Evolutionary conservation across 2,113 vertebrate species (phyloP).

Genomic region (Phocoena phocoena): DNA sequence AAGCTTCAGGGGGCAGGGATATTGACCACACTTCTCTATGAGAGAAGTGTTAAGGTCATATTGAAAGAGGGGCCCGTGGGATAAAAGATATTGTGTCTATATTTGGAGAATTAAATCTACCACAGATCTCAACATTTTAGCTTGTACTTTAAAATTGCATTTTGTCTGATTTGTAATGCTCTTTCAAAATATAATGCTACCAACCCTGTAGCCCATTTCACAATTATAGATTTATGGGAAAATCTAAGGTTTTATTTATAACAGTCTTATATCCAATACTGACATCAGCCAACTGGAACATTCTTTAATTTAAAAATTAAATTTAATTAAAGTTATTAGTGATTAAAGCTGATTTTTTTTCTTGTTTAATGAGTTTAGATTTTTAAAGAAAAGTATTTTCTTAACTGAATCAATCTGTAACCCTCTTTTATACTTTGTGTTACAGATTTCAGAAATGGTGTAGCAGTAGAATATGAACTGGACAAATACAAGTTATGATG

Average conservation of each 20-base stretch:
- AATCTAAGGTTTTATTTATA: slow-evolving; percentile 4
- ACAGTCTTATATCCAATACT: background rate
- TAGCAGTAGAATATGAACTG: background rate
- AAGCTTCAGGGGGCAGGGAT: background rate
- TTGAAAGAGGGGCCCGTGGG: background rate
- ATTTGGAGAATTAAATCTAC: background rate
- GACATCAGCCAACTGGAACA: background rate
- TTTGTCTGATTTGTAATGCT: slow-evolving; percentile 12
- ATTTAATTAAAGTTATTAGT: background rate
- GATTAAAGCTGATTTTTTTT: background rate
- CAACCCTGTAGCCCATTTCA: background rate
- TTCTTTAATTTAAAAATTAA: background rate
- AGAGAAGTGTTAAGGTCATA: background rate
- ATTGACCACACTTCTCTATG: background rate
- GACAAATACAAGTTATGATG: background rate
- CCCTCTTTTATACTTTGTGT: background rate
- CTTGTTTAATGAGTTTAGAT: background rate
- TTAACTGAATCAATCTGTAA: background rate
- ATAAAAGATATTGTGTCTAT: background rate
- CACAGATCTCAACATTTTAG: background rate
- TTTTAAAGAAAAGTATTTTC: background rate
- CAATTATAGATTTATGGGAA: background rate
- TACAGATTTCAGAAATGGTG: background rate
- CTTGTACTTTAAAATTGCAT: slow-evolving; percentile 13
- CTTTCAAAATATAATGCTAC: slow-evolving; percentile 1